Base-by-base conservation (phyloP, 1,140 invertebrate species). In the Rhysida immarginata region DNA sequence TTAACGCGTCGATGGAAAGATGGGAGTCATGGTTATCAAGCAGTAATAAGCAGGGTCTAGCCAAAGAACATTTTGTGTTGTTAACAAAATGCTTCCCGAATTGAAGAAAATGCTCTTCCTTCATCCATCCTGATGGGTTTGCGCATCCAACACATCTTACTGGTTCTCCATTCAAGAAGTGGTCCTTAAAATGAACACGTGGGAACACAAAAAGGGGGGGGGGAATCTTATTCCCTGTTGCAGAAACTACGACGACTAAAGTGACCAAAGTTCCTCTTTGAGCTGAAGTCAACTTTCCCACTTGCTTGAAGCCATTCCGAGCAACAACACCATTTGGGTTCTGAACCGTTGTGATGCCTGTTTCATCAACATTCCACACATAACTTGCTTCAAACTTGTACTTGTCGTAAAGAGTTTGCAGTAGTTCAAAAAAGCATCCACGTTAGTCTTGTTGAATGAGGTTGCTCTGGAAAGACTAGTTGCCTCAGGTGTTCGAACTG, bases 281-380 rank as follows among this genome's bases (percentile, higher is more conserved):
- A 2, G 63, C 68, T 14, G 69, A 73, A 3, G 67, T 72, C 14
- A 73, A 53, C 55, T 64, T 41, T 26, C 69, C 70, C 2, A 75
- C 65, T 64, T 75, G 68, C 56, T 68, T 68, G 26, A 58, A 51
- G 29, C 71, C 71, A 63, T 62, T 65, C 53, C 54, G 60, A 48
- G 68, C 65, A 20, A 76, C 58, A 53, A 78, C 63, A 60, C 71
- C 74, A 44, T 58, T 49, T 21, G 66, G 66, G 59, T 69, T 70
- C 26, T 72, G 65, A 1, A 75, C 70, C 14, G 71, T 74, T 26
- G 68, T 70, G 41, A 73, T 59, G 16, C 71, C 74, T 2, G 70
- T 75, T 61, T 76, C 75, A 63, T 76, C 73, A 14, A 73, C 60
- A 60, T 76, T 75, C 50, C 65, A 74, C 23, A 76, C 72, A 3